Evolutionary conservation across 2,797 vertebrate species (phyloP).

Genomic region (Apogon talboti): DNA sequence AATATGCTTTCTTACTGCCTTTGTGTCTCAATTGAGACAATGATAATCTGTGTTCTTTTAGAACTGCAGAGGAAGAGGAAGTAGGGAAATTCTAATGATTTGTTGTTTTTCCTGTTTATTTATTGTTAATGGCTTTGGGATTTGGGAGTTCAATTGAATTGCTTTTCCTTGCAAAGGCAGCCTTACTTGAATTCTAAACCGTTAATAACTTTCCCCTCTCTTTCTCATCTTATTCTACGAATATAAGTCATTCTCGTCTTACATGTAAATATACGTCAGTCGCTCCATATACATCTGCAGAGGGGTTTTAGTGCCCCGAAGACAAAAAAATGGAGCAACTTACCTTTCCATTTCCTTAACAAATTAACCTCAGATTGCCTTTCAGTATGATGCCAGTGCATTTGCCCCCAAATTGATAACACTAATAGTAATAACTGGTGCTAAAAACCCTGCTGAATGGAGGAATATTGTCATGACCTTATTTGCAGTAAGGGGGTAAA

Average conservation of each 20-base stretch:
- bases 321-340: conserved; percentile 1
- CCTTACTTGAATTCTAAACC: neutral
- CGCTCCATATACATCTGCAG: neutral
- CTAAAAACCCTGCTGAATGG: conserved; percentile 11
- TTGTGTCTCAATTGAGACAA: conserved; percentile 15
- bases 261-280: too few relatives aligned
- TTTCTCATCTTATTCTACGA: too few relatives aligned
- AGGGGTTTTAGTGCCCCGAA: neutral
- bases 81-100: neutral
- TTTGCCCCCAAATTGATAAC: conserved; percentile 13
- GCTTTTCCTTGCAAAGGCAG: neutral
- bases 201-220: neutral
- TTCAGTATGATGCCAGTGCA: neutral
- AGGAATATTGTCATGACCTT: conserved; percentile 23
- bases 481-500: conserved; percentile 44
- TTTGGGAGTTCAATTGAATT: neutral
- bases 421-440: neutral
- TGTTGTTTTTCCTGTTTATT: neutral
- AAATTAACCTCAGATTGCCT: conserved; percentile 5
- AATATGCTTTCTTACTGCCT: conserved; percentile 12
- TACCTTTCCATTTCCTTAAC: conserved; percentile 4
- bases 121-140: conserved; percentile 1
- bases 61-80: too few relatives aligned
- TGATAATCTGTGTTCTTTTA: too few relatives aligned
- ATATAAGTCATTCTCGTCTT: too few relatives aligned